Percentiles rank a stretch among this genome's conserved stretches.
Conservation (phyloP, 2,113 vertebrate genomes). For the Spilogale gracilis region DNA sequence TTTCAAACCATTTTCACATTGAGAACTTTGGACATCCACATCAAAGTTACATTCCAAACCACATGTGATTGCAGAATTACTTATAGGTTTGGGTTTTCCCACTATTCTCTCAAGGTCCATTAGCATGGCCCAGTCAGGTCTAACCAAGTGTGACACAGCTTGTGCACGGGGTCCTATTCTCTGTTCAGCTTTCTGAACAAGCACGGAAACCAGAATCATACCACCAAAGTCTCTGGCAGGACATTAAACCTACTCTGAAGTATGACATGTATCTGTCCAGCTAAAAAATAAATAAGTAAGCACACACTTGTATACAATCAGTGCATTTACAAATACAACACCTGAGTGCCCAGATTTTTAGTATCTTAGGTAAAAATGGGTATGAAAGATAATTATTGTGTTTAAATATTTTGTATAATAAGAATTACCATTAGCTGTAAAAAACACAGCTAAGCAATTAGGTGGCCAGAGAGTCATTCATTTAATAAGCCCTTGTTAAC, state of each 20-base stretch:
- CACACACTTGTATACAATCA: not conserved
- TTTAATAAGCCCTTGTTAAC: not conserved
- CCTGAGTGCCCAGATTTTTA: not conserved
- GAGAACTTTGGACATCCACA: not conserved
- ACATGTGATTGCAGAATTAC: not conserved
- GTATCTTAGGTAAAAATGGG: slow-evolving; percentile 10
- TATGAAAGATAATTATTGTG: not conserved
- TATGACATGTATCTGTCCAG: not conserved
- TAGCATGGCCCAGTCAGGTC: no score
- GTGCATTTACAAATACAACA: not conserved
- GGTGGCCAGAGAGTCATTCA: not conserved
- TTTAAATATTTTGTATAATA: slow-evolving; percentile 42
- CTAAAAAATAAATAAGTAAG: not conserved
- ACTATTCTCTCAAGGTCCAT: not conserved
- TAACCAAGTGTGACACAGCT: not conserved
- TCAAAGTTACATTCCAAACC: not conserved
- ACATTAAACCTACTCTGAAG: not conserved
- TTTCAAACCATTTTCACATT: slow-evolving; percentile 20
- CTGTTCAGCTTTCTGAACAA: not conserved
- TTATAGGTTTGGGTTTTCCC: not conserved
- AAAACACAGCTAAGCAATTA: not conserved
- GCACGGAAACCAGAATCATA: not conserved
- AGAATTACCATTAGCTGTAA: not conserved
- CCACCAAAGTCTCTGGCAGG: not conserved
- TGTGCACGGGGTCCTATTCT: fast-evolving